These are phyloP conservation scores for Cyclina sinensis DNA, from an alignment of 1,140 invertebrate genomes.

Conservation along the genomic window DNA sequence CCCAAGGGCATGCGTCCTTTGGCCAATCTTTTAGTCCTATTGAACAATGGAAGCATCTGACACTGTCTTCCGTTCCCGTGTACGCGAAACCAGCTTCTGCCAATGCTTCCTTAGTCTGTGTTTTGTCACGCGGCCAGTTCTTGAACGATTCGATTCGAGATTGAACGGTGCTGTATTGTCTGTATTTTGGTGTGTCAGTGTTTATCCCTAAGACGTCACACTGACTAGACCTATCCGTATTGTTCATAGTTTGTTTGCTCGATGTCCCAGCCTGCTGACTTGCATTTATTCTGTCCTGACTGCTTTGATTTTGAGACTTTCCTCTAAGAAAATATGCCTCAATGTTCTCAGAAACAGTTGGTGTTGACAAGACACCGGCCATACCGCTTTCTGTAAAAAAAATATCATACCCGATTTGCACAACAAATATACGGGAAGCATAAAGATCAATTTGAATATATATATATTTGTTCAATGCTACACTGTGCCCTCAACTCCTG, in stretches of 20 bases:
- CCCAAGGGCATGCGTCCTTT: not conserved
- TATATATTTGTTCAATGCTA: too few relatives aligned
- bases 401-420: too few relatives aligned
- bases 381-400: too few relatives aligned
- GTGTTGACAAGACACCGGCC: not conserved
- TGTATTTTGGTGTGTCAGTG: not conserved
- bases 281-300: not conserved
- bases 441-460: too few relatives aligned
- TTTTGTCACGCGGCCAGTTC: not conserved
- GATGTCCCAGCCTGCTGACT: not conserved
- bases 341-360: not conserved
- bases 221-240: not conserved
- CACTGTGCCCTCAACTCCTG: too few relatives aligned
- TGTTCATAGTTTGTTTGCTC: not conserved
- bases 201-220: not conserved
- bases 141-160: not conserved
- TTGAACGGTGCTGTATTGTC: not conserved
- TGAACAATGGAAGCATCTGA: not conserved
- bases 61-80: not conserved
- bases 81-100: conserved; percentile 75
- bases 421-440: too few relatives aligned
- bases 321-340: not conserved
- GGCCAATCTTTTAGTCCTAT: conserved; percentile 1
- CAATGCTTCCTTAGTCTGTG: not conserved
- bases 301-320: not conserved